Conservation (phyloP, 2,888 invertebrate genomes). For the Cheilosia impressa region DNA sequence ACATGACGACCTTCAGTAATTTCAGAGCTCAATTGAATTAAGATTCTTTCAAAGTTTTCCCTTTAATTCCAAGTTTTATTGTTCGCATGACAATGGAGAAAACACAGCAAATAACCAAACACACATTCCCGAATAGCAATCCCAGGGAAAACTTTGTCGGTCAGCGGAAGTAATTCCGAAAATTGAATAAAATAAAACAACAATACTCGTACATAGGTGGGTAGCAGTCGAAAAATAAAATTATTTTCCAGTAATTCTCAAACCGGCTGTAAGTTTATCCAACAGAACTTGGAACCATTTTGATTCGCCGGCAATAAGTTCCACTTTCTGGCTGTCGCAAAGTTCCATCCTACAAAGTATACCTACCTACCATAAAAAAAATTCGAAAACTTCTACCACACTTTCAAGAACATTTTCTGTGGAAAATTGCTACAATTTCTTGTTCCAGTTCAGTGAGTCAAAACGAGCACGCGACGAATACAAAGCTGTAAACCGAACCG, state of each 20-base stretch:
- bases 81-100: conserved; percentile 23
- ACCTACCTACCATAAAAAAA: neutral
- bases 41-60: conserved; percentile 26
- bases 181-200: conserved; percentile 8
- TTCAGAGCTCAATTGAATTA: conserved; percentile 16
- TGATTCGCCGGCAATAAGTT: conserved; percentile 12
- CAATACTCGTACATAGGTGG: neutral
- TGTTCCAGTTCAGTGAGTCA: conserved; percentile 61
- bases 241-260: conserved; percentile 17
- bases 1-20: conserved; percentile 9
- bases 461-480: conserved; percentile 36
- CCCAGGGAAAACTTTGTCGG: conserved; percentile 14
- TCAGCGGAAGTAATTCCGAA: conserved; percentile 10
- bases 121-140: neutral
- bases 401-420: conserved; percentile 23
- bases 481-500: conserved; percentile 23
- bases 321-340: conserved; percentile 13
- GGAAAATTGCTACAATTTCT: conserved; percentile 50
- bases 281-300: neutral
- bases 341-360: conserved; percentile 22
- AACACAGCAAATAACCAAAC: conserved; percentile 21
- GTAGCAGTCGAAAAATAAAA: conserved; percentile 12
- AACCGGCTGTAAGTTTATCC: conserved; percentile 37
- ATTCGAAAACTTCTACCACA: conserved; percentile 16
- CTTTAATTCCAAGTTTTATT: conserved; percentile 38